Evolutionary conservation across 2,113 vertebrate genomes (phyloP).

Genomic region (Microcebus ravelobensis): DNA sequence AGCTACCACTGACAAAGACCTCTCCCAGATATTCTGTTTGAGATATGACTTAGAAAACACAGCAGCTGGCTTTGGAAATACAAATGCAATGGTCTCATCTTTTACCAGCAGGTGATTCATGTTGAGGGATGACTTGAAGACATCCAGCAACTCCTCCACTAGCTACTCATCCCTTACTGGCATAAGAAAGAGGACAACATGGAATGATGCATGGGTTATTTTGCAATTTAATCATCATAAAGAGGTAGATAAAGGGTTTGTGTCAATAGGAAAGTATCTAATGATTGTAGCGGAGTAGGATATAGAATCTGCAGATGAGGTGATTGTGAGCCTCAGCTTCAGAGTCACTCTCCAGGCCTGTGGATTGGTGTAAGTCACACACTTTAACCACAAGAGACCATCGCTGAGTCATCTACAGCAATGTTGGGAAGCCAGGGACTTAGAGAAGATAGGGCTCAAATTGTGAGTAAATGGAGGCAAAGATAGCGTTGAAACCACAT

Average conservation of each 20-base stretch:
- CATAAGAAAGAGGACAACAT: background rate
- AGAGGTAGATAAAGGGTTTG: background rate
- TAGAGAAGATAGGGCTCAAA: background rate
- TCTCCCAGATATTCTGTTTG: background rate
- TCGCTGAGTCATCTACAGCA: background rate
- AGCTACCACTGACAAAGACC: background rate
- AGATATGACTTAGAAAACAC: background rate
- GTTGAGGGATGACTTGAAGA: background rate
- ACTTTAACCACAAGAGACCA: background rate
- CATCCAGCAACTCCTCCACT: background rate
- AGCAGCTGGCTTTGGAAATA: background rate
- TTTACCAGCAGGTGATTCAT: background rate
- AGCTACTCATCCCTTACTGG: background rate
- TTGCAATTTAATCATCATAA: background rate
- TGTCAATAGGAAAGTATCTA: background rate
- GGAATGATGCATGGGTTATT: background rate
- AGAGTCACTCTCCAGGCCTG: background rate
- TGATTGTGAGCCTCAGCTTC: background rate
- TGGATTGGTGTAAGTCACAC: background rate
- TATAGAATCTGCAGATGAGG: background rate
- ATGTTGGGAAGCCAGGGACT: background rate
- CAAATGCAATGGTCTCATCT: background rate
- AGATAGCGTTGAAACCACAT: background rate
- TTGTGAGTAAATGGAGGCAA: background rate
- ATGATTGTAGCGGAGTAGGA: background rate